Conservation (phyloP, 2,113 vertebrate genomes). For the Cynopterus brachyotis region DNA sequence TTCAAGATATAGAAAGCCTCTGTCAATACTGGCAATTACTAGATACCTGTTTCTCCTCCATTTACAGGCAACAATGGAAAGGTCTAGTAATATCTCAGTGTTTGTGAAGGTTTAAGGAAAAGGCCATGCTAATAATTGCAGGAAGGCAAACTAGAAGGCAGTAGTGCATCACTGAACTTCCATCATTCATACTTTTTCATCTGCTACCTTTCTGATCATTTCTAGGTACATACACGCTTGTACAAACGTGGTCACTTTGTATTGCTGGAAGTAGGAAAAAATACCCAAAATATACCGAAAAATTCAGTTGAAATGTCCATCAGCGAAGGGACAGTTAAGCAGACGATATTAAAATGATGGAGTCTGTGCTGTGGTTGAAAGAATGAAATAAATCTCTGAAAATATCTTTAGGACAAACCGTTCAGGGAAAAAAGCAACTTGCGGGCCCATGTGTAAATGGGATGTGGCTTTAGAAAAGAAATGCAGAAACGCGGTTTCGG, state of each 20-base stretch:
- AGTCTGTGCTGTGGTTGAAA: background rate
- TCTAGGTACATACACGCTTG: background rate
- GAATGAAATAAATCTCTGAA: background rate
- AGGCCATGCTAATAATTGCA: background rate
- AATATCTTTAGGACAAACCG: background rate
- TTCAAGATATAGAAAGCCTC: background rate
- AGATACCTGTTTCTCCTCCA: background rate
- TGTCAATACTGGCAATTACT: background rate
- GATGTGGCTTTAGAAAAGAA: background rate
- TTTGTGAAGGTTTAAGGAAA: background rate
- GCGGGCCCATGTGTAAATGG: background rate
- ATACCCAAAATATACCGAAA: background rate
- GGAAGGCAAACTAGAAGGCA: background rate
- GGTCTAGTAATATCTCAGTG: background rate
- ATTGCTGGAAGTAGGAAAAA: background rate
- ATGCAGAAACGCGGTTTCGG: background rate
- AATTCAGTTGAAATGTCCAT: background rate
- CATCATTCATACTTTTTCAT: background rate
- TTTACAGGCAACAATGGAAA: background rate
- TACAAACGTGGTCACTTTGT: background rate
- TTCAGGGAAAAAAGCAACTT: background rate
- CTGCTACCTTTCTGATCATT: background rate
- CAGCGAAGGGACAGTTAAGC: background rate
- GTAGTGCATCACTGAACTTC: background rate
- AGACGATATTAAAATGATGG: background rate